Conservation (phyloP, 2,797 vertebrate genomes). For the Alcedo quadribrachys region DNA sequence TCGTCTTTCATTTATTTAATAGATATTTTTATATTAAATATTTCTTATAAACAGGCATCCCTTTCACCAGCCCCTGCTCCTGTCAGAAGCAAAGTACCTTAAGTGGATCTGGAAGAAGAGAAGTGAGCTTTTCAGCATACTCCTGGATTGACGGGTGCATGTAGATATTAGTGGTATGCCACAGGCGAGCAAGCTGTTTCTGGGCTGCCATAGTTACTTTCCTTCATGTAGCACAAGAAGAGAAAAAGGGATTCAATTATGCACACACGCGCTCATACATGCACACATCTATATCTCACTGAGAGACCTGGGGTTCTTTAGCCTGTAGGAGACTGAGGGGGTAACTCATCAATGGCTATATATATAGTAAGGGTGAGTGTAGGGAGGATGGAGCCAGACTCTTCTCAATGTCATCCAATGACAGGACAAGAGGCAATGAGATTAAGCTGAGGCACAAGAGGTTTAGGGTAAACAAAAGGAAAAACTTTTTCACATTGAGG, state of each 20-base stretch:
- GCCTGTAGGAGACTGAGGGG: too few species aligned
- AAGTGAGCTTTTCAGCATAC: conserved; percentile 88
- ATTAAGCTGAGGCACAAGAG: too few species aligned
- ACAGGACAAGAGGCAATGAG: too few species aligned
- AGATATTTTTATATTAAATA: background rate
- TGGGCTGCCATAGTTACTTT: conserved; percentile 86
- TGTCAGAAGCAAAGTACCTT: conserved; percentile 81
- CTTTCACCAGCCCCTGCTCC: background rate
- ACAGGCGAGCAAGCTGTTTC: conserved; percentile 86
- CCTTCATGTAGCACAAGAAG: conserved; percentile 69
- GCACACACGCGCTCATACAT: background rate
- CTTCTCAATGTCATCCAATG: too few species aligned
- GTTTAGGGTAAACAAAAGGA: too few species aligned
- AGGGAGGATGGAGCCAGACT: too few species aligned
- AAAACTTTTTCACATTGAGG: too few species aligned
- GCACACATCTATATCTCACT: background rate
- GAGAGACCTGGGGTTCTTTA: too few species aligned
- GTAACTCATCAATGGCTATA: too few species aligned
- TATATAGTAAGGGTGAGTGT: too few species aligned
- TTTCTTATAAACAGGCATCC: background rate
- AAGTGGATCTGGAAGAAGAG: conserved; percentile 88
- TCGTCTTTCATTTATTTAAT: background rate
- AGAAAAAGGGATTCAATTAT: background rate
- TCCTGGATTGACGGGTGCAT: conserved; percentile 85
- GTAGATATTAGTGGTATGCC: conserved; percentile 90